phyloP scores from a whole-genome alignment of 2,888 invertebrate genomes.

The Amiota communis region DNA sequence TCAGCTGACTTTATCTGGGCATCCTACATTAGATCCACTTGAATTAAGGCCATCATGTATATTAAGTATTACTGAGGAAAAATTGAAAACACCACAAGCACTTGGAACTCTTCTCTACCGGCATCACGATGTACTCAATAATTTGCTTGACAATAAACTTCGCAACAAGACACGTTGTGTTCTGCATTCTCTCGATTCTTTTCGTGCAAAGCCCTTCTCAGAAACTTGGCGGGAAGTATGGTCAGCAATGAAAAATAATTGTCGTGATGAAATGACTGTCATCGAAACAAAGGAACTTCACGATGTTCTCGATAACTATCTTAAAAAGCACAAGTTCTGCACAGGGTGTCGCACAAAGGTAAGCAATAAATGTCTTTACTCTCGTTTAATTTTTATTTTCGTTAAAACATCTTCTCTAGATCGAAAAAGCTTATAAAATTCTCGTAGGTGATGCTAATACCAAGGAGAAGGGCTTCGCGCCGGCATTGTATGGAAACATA shows the following conservation, averaged over 20 bases:
- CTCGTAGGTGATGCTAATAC: constrained; percentile 89
- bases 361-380: constrained; percentile 43
- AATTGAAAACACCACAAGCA: constrained; percentile 84
- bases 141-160: constrained; percentile 85
- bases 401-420: constrained; percentile 69
- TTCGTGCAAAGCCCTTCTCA: constrained; percentile 82
- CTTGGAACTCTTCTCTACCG: constrained; percentile 89
- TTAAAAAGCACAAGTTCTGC: constrained; percentile 94
- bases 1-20: constrained; percentile 87
- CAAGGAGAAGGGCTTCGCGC: constrained; percentile 92
- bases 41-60: constrained; percentile 84
- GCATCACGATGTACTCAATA: constrained; percentile 86
- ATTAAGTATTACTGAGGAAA: constrained; percentile 86
- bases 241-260: constrained; percentile 87
- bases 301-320: constrained; percentile 89
- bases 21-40: constrained; percentile 90
- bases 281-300: constrained; percentile 89
- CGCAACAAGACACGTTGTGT: constrained; percentile 92
- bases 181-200: constrained; percentile 91
- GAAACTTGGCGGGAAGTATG: constrained; percentile 88
- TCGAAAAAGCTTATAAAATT: constrained; percentile 86
- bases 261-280: constrained; percentile 88
- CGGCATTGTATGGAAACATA: constrained; percentile 89
- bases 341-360: constrained; percentile 95
- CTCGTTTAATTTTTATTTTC: not conserved